Percentiles rank a stretch among this genome's conserved stretches.
phyloP scores from a whole-genome alignment of 2,797 vertebrate species.

The Monodelphis domestica region DNA sequence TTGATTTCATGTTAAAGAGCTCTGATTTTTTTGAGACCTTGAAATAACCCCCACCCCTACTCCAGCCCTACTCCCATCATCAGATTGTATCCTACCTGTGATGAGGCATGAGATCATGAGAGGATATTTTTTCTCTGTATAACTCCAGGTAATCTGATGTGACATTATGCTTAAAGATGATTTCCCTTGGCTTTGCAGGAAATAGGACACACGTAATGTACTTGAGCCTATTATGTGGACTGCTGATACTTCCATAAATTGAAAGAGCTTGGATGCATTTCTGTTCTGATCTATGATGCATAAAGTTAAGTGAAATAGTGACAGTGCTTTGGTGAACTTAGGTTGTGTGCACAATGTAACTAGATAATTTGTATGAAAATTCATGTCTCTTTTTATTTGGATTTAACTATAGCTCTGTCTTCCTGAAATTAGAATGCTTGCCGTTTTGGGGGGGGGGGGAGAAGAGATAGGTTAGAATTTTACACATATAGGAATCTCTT shows the following conservation, averaged over 20 bases:
- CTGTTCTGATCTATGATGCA: background rate
- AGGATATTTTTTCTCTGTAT: slow-evolving; percentile 60
- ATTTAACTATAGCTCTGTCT: background rate
- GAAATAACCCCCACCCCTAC: slow-evolving; percentile 52
- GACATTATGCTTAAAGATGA: slow-evolving; percentile 63
- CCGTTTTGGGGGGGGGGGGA: background rate
- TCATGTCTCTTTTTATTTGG: background rate
- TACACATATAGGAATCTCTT: background rate
- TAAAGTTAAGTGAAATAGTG: background rate
- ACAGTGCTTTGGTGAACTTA: background rate
- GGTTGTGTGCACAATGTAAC: background rate
- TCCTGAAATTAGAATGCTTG: background rate
- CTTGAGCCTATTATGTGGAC: background rate
- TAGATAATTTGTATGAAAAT: background rate
- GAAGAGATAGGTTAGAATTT: background rate
- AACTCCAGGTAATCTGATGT: slow-evolving; percentile 64
- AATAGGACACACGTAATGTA: background rate
- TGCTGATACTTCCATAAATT: background rate
- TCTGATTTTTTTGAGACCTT: slow-evolving; percentile 66
- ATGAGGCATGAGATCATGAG: slow-evolving; percentile 64
- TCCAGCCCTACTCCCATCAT: background rate
- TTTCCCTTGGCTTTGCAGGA: slow-evolving; percentile 56
- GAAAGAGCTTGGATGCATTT: background rate
- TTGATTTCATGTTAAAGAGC: background rate
- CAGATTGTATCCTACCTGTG: background rate